A percentile compares a stretch with the other conserved stretches of the same genome.
Conservation (phyloP, 2,797 vertebrate genomes). For the Typhlichthys eigenmanni region DNA sequence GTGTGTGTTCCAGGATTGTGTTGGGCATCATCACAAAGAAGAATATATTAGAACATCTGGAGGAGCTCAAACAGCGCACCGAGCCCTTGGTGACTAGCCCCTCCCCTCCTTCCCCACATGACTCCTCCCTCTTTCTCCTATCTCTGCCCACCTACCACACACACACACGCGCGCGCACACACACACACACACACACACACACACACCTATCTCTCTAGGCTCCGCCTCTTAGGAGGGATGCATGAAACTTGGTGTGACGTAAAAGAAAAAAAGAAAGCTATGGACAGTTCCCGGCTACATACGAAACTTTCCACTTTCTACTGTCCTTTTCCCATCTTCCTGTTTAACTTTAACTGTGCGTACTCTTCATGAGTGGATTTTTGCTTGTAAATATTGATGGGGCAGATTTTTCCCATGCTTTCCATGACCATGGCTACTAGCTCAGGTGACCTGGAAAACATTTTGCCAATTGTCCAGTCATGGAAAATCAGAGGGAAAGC, state of each 20-base stretch:
- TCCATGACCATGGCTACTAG: background rate
- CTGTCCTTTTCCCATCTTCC: background rate
- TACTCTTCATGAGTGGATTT: too few species aligned
- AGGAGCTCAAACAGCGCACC: slow-evolving; percentile 97
- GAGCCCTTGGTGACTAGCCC: slow-evolving; percentile 98
- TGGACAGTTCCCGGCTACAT: slow-evolving; percentile 59
- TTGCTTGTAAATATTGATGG: too few species aligned
- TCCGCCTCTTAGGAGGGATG: slow-evolving; percentile 75
- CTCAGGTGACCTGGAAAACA: too few species aligned
- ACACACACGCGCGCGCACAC: too few species aligned
- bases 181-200: too few species aligned
- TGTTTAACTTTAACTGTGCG: background rate
- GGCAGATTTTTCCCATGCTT: too few species aligned
- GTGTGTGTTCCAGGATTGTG: slow-evolving; percentile 99
- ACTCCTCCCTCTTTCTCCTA: slow-evolving; percentile 73
- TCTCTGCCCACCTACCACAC: too few species aligned
- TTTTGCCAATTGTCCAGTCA: too few species aligned
- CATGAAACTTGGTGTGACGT: slow-evolving; percentile 85
- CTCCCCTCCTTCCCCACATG: slow-evolving; percentile 84
- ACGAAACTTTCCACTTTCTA: slow-evolving; percentile 9
- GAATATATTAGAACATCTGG: slow-evolving; percentile 99
- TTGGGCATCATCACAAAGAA: slow-evolving; percentile 99
- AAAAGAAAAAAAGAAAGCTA: slow-evolving; percentile 25
- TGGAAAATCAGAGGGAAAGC: too few species aligned
- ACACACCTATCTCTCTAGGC: slow-evolving; percentile 74